A percentile compares a stretch with the other conserved stretches of the same genome.
phyloP scores from a whole-genome alignment of 2,113 vertebrate genomes.

The Taxidea taxus region DNA sequence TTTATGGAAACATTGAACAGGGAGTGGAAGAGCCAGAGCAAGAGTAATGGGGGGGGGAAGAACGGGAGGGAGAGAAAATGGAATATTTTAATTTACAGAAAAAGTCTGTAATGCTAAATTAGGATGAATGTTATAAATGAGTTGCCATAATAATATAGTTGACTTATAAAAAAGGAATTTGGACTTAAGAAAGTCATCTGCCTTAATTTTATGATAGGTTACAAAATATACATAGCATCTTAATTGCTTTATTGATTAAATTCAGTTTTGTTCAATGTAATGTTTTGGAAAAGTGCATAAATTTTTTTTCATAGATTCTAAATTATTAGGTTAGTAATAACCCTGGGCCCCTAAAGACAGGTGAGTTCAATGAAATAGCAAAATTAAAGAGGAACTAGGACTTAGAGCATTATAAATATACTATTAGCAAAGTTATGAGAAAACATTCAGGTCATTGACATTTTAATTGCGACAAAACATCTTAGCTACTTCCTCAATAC shows the following conservation, averaged over 20 bases:
- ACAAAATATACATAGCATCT: not conserved
- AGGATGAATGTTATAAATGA: not conserved
- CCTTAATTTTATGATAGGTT: not conserved
- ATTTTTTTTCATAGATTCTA: not conserved
- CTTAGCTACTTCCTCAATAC: not conserved
- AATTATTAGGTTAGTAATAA: not conserved
- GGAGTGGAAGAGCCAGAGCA: not conserved
- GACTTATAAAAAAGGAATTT: not conserved
- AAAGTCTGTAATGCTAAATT: not conserved
- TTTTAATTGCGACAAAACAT: not conserved
- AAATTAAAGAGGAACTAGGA: not conserved
- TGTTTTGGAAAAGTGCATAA: not conserved
- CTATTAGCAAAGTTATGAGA: not conserved
- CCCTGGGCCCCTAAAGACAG: not conserved
- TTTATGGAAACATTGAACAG: not conserved
- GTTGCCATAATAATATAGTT: not conserved
- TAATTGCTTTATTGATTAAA: constrained; percentile 10
- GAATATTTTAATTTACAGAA: not conserved
- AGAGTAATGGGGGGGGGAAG: not conserved
- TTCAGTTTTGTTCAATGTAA: not conserved
- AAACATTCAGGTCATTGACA: not conserved
- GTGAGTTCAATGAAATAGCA: not conserved
- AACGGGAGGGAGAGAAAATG: not conserved
- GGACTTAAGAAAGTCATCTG: not conserved
- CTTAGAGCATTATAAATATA: not conserved